Conservation (phyloP, 2,888 invertebrate species). For the Callimorpha dominula region DNA sequence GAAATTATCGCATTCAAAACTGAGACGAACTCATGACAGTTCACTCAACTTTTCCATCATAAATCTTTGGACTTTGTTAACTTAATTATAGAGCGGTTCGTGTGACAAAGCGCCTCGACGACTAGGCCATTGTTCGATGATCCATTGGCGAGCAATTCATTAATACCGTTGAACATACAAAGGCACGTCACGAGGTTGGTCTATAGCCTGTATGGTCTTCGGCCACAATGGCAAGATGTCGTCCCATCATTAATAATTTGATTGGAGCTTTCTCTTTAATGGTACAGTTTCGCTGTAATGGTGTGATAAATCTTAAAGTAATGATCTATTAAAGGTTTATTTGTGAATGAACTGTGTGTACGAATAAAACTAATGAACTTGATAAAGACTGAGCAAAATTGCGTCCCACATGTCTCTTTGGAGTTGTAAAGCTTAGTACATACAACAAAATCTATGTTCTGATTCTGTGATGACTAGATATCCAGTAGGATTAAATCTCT, state of each 20-base stretch:
- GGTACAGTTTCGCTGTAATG: conserved; percentile 21
- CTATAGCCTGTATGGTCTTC: conserved; percentile 24
- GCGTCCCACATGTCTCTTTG: too few species aligned
- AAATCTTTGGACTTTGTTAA: conserved; percentile 49
- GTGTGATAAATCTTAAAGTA: conserved; percentile 23
- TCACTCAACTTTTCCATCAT: conserved; percentile 49
- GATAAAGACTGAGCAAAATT: not conserved
- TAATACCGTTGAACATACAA: conserved; percentile 55
- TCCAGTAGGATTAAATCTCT: not conserved
- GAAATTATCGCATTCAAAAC: conserved; percentile 9
- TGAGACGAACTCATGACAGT: conserved; percentile 26
- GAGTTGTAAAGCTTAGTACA: too few species aligned
- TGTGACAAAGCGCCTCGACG: conserved; percentile 42
- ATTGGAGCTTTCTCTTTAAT: conserved; percentile 43
- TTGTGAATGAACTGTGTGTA: conserved; percentile 8
- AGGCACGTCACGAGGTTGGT: conserved; percentile 33
- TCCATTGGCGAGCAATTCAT: conserved; percentile 60
- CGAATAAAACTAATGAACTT: not conserved
- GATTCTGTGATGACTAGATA: too few species aligned
- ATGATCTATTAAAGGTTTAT: conserved; percentile 17
- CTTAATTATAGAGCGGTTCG: conserved; percentile 49
- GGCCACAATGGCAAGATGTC: conserved; percentile 37
- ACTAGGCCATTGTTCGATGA: conserved; percentile 49
- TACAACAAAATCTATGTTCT: too few species aligned
- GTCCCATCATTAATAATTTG: conserved; percentile 50